phyloP scores from a whole-genome alignment of 2,113 vertebrate species.

The Psammodynastes pulverulentus region DNA sequence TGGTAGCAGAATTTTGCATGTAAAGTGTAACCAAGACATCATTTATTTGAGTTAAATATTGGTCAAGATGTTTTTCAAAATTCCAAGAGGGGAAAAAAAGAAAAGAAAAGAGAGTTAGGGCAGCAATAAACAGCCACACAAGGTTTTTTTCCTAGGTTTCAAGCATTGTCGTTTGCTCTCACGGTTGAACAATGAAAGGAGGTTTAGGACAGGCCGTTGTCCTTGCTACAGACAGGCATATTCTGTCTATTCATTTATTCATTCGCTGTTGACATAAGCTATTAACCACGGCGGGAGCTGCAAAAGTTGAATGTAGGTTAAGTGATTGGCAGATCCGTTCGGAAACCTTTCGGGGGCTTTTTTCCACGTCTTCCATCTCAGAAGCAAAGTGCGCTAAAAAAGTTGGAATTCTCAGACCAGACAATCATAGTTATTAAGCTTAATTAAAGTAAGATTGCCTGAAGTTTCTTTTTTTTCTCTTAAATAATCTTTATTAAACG shows the following conservation, averaged over 20 bases:
- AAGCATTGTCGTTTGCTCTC: constrained; percentile 80
- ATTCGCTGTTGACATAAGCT: constrained; percentile 67
- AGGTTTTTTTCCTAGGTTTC: constrained; percentile 70
- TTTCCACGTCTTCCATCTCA: neutral
- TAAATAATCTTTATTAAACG: too few relatives aligned
- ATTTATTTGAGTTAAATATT: neutral
- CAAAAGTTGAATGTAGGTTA: constrained; percentile 51
- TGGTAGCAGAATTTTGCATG: neutral
- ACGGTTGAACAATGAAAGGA: constrained; percentile 71
- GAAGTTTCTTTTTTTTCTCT: too few relatives aligned
- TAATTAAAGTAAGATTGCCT: neutral
- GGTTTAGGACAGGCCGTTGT: constrained; percentile 73
- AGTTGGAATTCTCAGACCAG: neutral
- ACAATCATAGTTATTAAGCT: neutral
- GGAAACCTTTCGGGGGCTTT: constrained; percentile 8
- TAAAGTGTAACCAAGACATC: neutral
- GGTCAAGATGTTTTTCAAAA: constrained; percentile 55
- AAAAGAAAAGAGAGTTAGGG: constrained; percentile 55
- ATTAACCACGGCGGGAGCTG: constrained; percentile 72
- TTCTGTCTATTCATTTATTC: constrained; percentile 68
- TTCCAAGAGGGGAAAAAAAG: constrained; percentile 27
- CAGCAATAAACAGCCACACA: constrained; percentile 53
- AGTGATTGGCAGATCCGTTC: constrained; percentile 61
- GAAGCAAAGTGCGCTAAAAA: neutral
- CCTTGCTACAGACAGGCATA: constrained; percentile 71